A percentile compares a stretch with the other conserved stretches of the same genome.
These are phyloP conservation scores for Erpetoichthys calabaricus DNA, from an alignment of 2,797 vertebrate genomes.

Conservation along the genomic window DNA sequence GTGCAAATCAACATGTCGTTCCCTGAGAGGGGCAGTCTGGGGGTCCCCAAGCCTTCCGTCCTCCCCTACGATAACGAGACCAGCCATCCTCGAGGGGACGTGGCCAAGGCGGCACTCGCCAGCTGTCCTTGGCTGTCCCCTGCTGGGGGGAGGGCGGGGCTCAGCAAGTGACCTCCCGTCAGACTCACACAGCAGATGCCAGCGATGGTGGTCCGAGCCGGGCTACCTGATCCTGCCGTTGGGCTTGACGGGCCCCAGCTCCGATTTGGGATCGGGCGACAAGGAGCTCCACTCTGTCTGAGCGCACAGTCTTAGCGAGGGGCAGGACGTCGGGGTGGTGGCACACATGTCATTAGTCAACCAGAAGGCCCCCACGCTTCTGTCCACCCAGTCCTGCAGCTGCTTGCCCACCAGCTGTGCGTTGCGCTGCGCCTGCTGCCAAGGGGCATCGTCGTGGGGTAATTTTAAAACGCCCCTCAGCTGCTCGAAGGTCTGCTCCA, in stretches of 20 bases:
- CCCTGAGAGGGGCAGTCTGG: too few relatives aligned
- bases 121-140: too few relatives aligned
- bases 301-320: constrained; percentile 56
- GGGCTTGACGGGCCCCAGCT: constrained; percentile 73
- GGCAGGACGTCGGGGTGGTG: constrained; percentile 46
- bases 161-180: too few relatives aligned
- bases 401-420: constrained; percentile 53
- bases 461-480: constrained; percentile 72
- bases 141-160: too few relatives aligned
- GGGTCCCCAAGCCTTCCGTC: too few relatives aligned
- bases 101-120: too few relatives aligned
- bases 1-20: too few relatives aligned
- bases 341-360: constrained; percentile 38
- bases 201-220: not conserved
- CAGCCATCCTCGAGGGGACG: too few relatives aligned
- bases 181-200: not conserved
- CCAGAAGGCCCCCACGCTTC: constrained; percentile 53
- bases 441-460: constrained; percentile 45
- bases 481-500: constrained; percentile 89
- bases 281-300: constrained; percentile 88
- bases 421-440: constrained; percentile 46
- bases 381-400: constrained; percentile 73
- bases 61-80: too few relatives aligned
- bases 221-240: constrained; percentile 91
- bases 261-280: constrained; percentile 88